These are phyloP conservation scores for Sebastes fasciatus DNA, from an alignment of 2,113 vertebrate genomes.

Conservation along the genomic window DNA sequence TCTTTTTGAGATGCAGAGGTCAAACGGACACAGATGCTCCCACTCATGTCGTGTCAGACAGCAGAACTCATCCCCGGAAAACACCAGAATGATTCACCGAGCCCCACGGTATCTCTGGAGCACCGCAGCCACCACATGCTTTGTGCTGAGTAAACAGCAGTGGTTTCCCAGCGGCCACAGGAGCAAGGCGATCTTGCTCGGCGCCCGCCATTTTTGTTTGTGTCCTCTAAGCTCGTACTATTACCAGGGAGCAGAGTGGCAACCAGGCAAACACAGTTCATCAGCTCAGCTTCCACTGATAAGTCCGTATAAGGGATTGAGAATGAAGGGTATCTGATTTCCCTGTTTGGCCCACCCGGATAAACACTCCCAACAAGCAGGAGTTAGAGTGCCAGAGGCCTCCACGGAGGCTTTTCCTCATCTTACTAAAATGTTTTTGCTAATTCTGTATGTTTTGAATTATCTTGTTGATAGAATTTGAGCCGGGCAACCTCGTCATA, in stretches of 20 bases:
- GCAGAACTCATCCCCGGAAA: constrained; percentile 1
- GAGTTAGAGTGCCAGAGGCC: not conserved
- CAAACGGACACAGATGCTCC: constrained; percentile 16
- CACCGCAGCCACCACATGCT: constrained; percentile 16
- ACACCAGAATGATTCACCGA: not conserved
- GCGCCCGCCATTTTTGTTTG: constrained; percentile 52
- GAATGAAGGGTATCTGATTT: constrained; percentile 51
- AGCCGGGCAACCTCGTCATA: constrained; percentile 9
- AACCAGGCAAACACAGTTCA: constrained; percentile 39
- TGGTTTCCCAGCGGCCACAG: constrained; percentile 46
- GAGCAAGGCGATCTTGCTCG: constrained; percentile 16
- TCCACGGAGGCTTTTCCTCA: not conserved
- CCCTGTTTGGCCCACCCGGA: constrained; percentile 34
- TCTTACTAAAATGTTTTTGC: constrained; percentile 20
- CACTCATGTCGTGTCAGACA: not conserved
- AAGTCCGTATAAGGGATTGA: constrained; percentile 21
- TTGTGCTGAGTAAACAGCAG: constrained; percentile 64
- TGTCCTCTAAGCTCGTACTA: constrained; percentile 35
- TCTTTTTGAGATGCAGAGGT: constrained; percentile 26
- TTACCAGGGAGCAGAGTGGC: constrained; percentile 15
- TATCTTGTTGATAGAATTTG: constrained; percentile 30
- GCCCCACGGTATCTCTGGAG: constrained; percentile 31
- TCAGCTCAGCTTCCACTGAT: constrained; percentile 37
- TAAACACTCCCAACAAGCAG: constrained; percentile 36
- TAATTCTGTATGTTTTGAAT: constrained; percentile 36